A percentile compares a stretch with the other conserved stretches of the same genome.
phyloP scores from a whole-genome alignment of 64 coral and sea anemone genomes.

The Montipora cactus region DNA sequence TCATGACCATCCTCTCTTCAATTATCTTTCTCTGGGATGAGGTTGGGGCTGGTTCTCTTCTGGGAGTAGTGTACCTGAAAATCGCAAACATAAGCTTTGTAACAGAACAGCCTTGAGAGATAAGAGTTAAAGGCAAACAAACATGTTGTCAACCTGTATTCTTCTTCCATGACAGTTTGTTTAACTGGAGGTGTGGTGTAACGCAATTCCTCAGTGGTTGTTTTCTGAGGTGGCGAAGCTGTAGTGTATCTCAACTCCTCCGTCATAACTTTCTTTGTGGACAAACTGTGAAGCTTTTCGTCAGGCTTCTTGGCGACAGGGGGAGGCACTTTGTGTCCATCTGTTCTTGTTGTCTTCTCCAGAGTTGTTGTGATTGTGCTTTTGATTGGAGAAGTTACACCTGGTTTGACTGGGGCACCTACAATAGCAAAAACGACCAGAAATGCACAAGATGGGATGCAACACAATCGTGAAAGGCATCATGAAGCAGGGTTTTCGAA shows the following conservation, averaged over 20 bases:
- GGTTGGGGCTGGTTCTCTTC: constrained; percentile 44
- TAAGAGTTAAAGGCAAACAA: not conserved
- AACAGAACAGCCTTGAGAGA: not conserved
- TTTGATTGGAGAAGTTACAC: constrained; percentile 32
- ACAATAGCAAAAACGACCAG: no score
- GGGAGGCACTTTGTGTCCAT: constrained; percentile 27
- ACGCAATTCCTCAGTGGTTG: constrained; percentile 14
- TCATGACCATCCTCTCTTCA: constrained; percentile 75
- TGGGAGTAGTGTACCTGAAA: constrained; percentile 56
- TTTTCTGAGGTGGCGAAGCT: constrained; percentile 37
- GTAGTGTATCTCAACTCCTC: constrained; percentile 62
- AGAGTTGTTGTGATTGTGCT: constrained; percentile 62
- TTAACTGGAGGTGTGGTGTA: constrained; percentile 53
- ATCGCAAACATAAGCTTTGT: not conserved
- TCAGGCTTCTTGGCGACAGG: constrained; percentile 81
- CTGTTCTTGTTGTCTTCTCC: constrained; percentile 81
- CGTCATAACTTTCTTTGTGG: constrained; percentile 38
- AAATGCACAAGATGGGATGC: no score
- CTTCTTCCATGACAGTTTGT: constrained; percentile 52
- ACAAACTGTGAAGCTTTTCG: constrained; percentile 38
- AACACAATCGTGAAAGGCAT: no score
- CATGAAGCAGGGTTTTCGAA: no score
- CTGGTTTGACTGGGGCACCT: not conserved
- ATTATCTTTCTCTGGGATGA: constrained; percentile 69
- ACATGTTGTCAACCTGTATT: not conserved